Evolutionary conservation across 2,888 invertebrate genomes (phyloP), one percentile per base, ranked within the genome.

Genomic region (Drosophila greeni): DNA sequence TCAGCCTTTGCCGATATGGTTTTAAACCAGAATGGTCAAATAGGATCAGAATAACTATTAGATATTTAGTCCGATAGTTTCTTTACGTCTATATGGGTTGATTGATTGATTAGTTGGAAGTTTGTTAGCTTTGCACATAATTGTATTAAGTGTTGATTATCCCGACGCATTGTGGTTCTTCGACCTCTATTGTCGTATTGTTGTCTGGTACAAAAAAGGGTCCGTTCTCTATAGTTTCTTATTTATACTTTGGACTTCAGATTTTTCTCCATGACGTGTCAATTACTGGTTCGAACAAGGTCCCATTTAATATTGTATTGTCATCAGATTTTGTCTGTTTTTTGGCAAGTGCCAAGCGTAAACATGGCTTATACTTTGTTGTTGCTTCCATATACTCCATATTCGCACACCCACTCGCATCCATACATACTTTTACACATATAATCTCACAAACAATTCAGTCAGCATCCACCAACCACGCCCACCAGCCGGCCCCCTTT

Each of bases 351-450:
- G 74, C 54, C 65, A 68, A 74, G 49, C 76, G 71, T 75, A 72
- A 76, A 66, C 66, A 70, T 68, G 75, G 68, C 75, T 61, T 67
- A 69, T 39, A 70, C 65, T 68, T 66, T 48, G 48, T 56, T 42
- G 48, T 40, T 34, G 20, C 36, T 36, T 34, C 43, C 62, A 48
- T 36, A 51, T 52, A 24, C 26, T 43, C 11, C 16, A 43, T 29
- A 29, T 8, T 29, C 42, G 47, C 48, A 52, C 33, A 58, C 34
- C 55, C 36, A 29, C 45, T 18, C 2, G 12, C 12, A n/a, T 14
- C 4, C 20, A 58, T 11, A 64, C 26, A 39, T 34, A 52, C 36
- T 48, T 26, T 26, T 26, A 26, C 16, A 43, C 16, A 52, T 29
- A 40, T 26, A 51, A 34, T 45, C 48, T 34, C 20, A 34, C 51